phyloP scores from a whole-genome alignment of 64 coral and sea anemone genomes.

The Orbicella faveolata region DNA sequence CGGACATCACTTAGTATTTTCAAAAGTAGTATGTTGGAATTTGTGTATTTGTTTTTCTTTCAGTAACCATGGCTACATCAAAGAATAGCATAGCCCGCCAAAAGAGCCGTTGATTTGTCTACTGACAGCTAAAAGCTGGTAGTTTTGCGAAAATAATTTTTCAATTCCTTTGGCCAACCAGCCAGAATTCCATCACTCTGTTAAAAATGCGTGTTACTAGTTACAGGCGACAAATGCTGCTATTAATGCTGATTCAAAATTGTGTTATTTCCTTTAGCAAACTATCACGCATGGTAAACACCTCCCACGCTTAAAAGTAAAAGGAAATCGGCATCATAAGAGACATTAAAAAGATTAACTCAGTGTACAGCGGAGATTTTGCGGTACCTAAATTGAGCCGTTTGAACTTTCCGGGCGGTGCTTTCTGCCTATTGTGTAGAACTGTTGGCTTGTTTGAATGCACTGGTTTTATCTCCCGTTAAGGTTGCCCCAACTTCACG shows the following conservation, averaged over 20 bases:
- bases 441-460: slow-evolving; percentile 2
- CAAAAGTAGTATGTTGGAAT: background rate
- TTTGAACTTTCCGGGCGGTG: slow-evolving; percentile 20
- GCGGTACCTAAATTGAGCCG: background rate
- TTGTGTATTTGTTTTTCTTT: background rate
- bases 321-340: background rate
- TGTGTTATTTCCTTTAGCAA: slow-evolving; percentile 22
- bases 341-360: slow-evolving; percentile 8
- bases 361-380: background rate
- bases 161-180: slow-evolving; percentile 12
- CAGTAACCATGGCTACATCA: background rate
- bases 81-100: background rate
- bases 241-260: background rate
- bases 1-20: background rate
- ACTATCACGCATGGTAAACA: background rate
- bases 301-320: background rate
- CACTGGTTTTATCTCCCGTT: background rate
- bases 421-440: background rate
- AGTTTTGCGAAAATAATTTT: background rate
- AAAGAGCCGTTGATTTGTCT: background rate
- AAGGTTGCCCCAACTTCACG: background rate
- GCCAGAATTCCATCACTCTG: background rate
- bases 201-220: background rate
- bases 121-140: background rate
- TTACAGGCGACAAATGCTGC: slow-evolving; percentile 3